A percentile compares a stretch with the other conserved stretches of the same genome.
phyloP scores from a whole-genome alignment of 2,888 invertebrate genomes.

The Molanna angustata region DNA sequence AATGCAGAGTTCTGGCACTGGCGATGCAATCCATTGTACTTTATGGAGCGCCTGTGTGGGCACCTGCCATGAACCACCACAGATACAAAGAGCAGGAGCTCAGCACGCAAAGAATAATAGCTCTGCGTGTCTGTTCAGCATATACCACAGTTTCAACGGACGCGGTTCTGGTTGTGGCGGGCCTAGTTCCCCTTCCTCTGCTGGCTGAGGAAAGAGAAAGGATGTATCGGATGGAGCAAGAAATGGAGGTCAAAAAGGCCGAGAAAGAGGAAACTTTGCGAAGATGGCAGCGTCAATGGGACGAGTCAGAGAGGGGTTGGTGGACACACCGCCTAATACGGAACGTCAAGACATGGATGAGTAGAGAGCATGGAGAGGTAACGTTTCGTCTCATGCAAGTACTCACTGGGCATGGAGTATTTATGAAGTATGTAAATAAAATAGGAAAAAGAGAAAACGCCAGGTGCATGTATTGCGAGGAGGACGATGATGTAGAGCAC shows the following conservation, averaged over 20 bases:
- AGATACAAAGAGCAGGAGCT: background rate
- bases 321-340: slow-evolving; percentile 9
- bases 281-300: slow-evolving; percentile 4
- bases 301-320: background rate
- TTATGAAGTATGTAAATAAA: slow-evolving; percentile 1
- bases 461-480: background rate
- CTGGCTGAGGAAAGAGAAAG: slow-evolving; percentile 5
- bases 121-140: slow-evolving; percentile 3
- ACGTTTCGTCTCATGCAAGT: background rate
- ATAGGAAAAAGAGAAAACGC: background rate
- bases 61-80: slow-evolving; percentile 8
- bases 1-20: slow-evolving; percentile 9
- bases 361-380: background rate
- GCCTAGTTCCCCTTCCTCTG: background rate
- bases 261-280: background rate
- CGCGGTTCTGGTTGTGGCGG: background rate
- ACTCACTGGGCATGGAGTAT: background rate
- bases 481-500: too few species aligned
- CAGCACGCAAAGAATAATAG: background rate
- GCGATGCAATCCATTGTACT: slow-evolving; percentile 6
- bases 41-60: slow-evolving; percentile 1
- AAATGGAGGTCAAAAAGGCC: background rate
- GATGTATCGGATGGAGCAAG: background rate
- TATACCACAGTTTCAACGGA: background rate
- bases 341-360: slow-evolving; percentile 4